phyloP scores from a whole-genome alignment of 2,797 vertebrate genomes.

The Threskiornis aethiopicus region DNA sequence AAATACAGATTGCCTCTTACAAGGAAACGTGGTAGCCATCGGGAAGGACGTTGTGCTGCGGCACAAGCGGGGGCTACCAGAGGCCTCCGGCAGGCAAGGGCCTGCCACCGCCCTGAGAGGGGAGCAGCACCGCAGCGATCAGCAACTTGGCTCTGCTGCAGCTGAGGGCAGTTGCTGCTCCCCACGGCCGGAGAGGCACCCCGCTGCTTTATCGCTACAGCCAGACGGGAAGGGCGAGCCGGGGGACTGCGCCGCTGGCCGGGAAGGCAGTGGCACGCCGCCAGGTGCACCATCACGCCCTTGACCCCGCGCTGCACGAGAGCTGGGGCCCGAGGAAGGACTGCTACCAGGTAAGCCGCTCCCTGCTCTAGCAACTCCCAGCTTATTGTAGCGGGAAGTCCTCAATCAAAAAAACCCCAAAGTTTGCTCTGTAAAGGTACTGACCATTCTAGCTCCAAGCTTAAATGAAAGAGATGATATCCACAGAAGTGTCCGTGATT shows the following conservation, averaged over 20 bases:
- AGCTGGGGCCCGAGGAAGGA: background rate
- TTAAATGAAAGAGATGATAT: background rate
- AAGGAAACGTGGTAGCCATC: background rate
- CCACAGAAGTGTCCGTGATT: background rate
- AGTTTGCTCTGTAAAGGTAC: background rate
- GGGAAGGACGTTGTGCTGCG: background rate
- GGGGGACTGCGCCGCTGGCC: background rate
- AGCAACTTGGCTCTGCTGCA: background rate
- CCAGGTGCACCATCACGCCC: background rate
- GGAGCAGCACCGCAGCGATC: background rate
- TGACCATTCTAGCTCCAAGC: background rate
- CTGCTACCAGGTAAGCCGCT: background rate
- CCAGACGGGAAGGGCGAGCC: background rate
- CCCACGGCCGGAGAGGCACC: background rate
- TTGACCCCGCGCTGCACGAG: accelerated
- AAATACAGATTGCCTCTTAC: background rate
- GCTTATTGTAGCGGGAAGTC: background rate
- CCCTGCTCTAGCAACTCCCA: background rate
- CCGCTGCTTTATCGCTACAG: background rate
- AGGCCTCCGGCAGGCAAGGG: background rate
- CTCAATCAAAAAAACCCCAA: background rate
- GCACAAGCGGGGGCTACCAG: background rate
- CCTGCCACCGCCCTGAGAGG: accelerated
- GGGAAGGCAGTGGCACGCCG: accelerated
- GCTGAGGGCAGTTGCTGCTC: background rate